phyloP scores from a whole-genome alignment of 2,113 vertebrate species.

The Oryzias curvinotus region DNA sequence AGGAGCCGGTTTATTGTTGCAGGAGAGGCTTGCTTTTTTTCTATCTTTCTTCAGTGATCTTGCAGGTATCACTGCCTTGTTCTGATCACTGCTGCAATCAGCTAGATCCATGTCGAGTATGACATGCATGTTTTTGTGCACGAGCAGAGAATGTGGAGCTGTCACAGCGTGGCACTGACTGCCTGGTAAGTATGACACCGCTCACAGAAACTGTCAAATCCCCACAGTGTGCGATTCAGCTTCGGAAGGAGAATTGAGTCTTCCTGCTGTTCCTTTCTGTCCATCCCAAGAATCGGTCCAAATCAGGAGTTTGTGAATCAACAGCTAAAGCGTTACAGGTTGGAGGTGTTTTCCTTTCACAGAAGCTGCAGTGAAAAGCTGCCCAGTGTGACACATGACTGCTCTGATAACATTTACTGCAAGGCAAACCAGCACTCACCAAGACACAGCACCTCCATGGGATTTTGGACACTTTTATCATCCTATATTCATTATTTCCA shows the following conservation, averaged over 20 bases:
- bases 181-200: not conserved
- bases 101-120: not conserved
- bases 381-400: no score
- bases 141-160: not conserved
- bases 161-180: not conserved
- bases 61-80: not conserved
- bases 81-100: not conserved
- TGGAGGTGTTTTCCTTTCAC: not conserved
- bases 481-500: no score
- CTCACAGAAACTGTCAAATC: constrained; percentile 6
- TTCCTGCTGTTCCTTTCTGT: not conserved
- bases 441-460: no score
- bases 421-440: no score
- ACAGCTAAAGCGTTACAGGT: not conserved
- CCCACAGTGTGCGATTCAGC: not conserved
- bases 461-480: no score
- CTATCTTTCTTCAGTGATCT: not conserved
- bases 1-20: not conserved
- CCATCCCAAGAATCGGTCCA: not conserved
- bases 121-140: constrained; percentile 3
- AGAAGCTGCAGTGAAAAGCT: no score
- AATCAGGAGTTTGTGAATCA: constrained; percentile 1
- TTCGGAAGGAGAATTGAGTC: not conserved
- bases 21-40: not conserved
- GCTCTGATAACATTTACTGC: no score